Conservation (phyloP, 2,888 invertebrate species). For the Pachycephus smyrnensis region DNA sequence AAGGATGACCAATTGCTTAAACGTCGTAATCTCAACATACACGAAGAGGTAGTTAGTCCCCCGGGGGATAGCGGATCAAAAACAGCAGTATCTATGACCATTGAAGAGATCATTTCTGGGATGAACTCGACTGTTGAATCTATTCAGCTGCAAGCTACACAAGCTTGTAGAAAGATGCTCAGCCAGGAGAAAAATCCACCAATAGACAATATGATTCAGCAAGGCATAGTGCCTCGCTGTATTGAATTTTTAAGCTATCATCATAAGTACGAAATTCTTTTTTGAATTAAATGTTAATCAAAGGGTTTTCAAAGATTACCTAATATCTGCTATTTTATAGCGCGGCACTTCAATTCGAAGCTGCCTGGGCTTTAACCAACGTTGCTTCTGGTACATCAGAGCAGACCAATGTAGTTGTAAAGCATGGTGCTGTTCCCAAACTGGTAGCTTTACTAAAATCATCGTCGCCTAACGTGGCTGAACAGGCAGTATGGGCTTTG, state of each 20-base stretch:
- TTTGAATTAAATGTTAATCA: background rate
- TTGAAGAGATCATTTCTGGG: conserved; percentile 80
- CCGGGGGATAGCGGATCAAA: conserved; percentile 63
- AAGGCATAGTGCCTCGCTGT: conserved; percentile 86
- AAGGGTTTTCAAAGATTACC: background rate
- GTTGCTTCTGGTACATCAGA: conserved; percentile 94
- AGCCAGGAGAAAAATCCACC: conserved; percentile 93
- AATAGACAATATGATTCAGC: conserved; percentile 85
- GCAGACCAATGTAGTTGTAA: conserved; percentile 89
- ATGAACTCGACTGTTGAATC: conserved; percentile 76
- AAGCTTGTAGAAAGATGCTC: conserved; percentile 87
- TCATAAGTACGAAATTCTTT: conserved; percentile 74
- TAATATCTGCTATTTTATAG: conserved; percentile 66
- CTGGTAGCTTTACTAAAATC: conserved; percentile 81
- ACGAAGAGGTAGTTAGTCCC: conserved; percentile 67
- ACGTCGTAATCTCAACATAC: conserved; percentile 81
- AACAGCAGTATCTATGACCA: conserved; percentile 69
- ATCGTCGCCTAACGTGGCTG: conserved; percentile 78
- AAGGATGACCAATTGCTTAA: conserved; percentile 95
- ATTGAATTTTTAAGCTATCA: conserved; percentile 79
- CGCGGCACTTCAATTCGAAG: conserved; percentile 88
- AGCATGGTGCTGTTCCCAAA: conserved; percentile 87
- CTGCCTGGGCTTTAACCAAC: conserved; percentile 97
- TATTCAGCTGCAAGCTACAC: conserved; percentile 78
- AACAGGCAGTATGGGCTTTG: conserved; percentile 98